A percentile compares a stretch with the other conserved stretches of the same genome.
Evolutionary conservation across 2,113 vertebrate genomes (phyloP).

Genomic region (Pleuronectes platessa): DNA sequence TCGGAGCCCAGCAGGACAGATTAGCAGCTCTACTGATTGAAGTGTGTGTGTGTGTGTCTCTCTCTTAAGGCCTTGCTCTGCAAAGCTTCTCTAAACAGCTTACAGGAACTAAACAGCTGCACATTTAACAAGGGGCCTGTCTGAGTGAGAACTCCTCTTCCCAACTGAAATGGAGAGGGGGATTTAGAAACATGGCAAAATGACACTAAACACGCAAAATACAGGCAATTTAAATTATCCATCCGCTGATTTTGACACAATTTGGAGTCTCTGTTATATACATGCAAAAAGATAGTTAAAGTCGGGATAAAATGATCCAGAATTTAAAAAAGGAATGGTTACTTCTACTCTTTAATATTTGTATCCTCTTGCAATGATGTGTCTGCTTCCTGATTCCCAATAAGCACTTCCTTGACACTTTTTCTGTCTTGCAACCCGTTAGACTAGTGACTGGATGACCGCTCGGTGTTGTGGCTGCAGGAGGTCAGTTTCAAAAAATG

Average conservation of each 20-base stretch:
- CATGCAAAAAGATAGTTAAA: no score
- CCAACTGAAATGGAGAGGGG: constrained; percentile 47
- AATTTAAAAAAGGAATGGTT: no score
- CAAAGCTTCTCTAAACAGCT: constrained; percentile 77
- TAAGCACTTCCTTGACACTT: no score
- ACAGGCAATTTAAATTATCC: not conserved
- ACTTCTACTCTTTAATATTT: no score
- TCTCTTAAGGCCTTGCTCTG: constrained; percentile 53
- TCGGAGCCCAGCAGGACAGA: constrained; percentile 59
- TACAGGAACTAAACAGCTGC: constrained; percentile 75
- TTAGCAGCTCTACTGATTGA: constrained; percentile 67
- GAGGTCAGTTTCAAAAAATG: no score
- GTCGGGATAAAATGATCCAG: no score
- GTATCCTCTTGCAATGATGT: no score
- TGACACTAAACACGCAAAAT: not conserved
- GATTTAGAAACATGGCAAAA: constrained; percentile 36
- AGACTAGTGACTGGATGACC: no score
- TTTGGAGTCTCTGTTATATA: no score
- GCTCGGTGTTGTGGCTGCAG: no score
- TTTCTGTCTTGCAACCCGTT: no score
- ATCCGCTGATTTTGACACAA: not conserved
- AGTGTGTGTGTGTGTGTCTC: constrained; percentile 48
- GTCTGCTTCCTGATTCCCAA: no score
- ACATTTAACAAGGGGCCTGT: constrained; percentile 69
- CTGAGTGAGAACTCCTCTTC: constrained; percentile 46